These are phyloP conservation scores for Troides aeacus DNA, from an alignment of 2,888 invertebrate genomes.

Conservation along the genomic window DNA sequence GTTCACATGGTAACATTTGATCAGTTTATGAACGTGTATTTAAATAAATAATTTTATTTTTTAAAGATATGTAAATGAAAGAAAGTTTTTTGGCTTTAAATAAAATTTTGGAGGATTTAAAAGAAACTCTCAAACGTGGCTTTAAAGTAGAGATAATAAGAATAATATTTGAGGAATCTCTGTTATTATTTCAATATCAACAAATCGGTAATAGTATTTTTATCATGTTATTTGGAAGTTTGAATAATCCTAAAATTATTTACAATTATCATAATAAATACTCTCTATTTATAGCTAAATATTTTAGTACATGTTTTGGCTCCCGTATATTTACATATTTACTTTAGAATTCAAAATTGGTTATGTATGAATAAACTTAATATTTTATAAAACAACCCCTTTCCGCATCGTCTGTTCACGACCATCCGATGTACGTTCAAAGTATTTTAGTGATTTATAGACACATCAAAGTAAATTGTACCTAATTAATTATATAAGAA, in stretches of 20 bases:
- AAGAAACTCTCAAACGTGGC: slow-evolving; percentile 3
- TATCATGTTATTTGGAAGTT: slow-evolving; percentile 5
- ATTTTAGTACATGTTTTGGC: slow-evolving; percentile 3
- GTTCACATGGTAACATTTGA: background rate
- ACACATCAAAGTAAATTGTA: slow-evolving; percentile 28
- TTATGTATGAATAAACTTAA: background rate
- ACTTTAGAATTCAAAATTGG: background rate
- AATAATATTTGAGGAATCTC: slow-evolving; percentile 11
- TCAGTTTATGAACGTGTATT: background rate
- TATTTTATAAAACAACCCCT: background rate
- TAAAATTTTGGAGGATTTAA: background rate
- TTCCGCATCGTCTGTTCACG: background rate
- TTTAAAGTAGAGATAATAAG: slow-evolving; percentile 24
- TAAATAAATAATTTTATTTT: background rate
- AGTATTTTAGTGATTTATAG: slow-evolving; percentile 15
- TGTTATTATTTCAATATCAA: background rate
- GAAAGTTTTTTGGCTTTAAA: background rate
- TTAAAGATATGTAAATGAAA: background rate
- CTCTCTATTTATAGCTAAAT: slow-evolving; percentile 15
- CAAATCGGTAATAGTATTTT: background rate
- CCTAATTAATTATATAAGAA: slow-evolving; percentile 23
- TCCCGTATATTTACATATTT: background rate
- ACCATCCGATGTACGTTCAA: slow-evolving; percentile 12
- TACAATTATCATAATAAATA: slow-evolving; percentile 3
- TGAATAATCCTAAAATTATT: slow-evolving; percentile 4